Base-by-base conservation (phyloP, 2,888 invertebrate species). In the Amiota minor region DNA sequence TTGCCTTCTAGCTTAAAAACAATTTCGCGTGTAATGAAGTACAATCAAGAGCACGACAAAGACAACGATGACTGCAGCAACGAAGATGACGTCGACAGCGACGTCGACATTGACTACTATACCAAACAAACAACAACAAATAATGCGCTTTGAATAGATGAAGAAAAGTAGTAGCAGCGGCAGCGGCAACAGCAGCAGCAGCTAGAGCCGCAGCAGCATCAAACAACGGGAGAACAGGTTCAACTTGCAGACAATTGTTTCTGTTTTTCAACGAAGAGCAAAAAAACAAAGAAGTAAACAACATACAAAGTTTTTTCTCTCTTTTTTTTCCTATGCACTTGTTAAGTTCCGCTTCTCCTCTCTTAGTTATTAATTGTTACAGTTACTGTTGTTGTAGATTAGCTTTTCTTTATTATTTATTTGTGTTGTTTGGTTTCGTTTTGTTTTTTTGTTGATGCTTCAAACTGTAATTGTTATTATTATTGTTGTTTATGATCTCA, bases 161-260 rank as follows among this genome's bases (percentile, higher is more conserved):
- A 62, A 62, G 65, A 59, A 56, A 16, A 59, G 59, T 20, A 59
- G 59, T 18, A 20, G 20, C 16, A 56, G 84, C 82, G 80, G 73
- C 73, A 75, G 68, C 71, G 61, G 68, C 61, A 71, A 50, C 56
- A 65, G 56, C 65, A 47, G 46, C n/a, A 16, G 16, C 16, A 56
- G 84, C 82, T 79, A 72, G 72, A 75, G 61, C 71, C 53, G 68
- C 55, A 71, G 47, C 59, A 67, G 59, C 65, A 49, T 23, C 6
- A 35, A 35, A 35, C 35, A 59, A 59, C 59, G 59, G 53, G 35
- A 35, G 35, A 70, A 74, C 77, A 77, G 79, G 59, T 59, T 59
- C 18, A 59, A 59, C 59, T 16, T 59, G 59, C 59, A 59, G 10
- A 59, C 18, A 59, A 20, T 59, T 59, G 59, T 59, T 59, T 20